Conservation (phyloP, 2,888 invertebrate species). For the Meiosimyza platycephala region DNA sequence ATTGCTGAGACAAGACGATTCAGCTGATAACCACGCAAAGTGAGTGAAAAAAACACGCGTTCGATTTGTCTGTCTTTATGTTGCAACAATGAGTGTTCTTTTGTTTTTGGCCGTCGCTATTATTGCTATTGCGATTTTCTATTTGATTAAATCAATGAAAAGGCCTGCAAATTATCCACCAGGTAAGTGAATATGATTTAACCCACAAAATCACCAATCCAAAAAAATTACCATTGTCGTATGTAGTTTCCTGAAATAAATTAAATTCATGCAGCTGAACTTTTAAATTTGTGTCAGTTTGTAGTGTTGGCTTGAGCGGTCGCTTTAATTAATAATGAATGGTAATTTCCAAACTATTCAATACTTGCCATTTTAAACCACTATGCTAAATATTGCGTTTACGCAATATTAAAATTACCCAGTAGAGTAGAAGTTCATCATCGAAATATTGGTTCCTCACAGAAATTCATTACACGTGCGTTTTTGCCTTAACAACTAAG, state of each 20-base stretch:
- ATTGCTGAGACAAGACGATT: conserved; percentile 26
- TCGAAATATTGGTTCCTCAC: too few relatives aligned
- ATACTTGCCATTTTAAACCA: too few relatives aligned
- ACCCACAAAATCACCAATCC: neutral
- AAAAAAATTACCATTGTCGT: too few relatives aligned
- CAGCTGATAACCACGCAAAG: conserved; percentile 2
- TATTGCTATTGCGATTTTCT: conserved; percentile 51
- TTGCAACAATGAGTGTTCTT: conserved; percentile 52
- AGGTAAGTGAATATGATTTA: conserved; percentile 50
- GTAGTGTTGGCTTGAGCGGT: neutral
- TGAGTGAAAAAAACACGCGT: conserved; percentile 12
- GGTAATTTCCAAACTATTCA: too few relatives aligned
- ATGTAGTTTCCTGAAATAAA: neutral
- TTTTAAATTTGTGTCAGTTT: neutral
- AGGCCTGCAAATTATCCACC: conserved; percentile 62
- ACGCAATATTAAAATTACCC: too few relatives aligned
- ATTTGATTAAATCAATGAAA: conserved; percentile 51
- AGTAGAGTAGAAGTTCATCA: too few relatives aligned
- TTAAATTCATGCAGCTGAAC: neutral
- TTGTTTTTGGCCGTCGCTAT: conserved; percentile 51
- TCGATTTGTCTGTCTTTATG: neutral
- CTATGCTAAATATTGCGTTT: too few relatives aligned
- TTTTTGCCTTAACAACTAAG: too few relatives aligned
- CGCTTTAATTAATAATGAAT: too few relatives aligned
- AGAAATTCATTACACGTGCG: too few relatives aligned